Evolutionary conservation across 2,888 invertebrate species (phyloP).

Genomic region (Anticlea derivata): DNA sequence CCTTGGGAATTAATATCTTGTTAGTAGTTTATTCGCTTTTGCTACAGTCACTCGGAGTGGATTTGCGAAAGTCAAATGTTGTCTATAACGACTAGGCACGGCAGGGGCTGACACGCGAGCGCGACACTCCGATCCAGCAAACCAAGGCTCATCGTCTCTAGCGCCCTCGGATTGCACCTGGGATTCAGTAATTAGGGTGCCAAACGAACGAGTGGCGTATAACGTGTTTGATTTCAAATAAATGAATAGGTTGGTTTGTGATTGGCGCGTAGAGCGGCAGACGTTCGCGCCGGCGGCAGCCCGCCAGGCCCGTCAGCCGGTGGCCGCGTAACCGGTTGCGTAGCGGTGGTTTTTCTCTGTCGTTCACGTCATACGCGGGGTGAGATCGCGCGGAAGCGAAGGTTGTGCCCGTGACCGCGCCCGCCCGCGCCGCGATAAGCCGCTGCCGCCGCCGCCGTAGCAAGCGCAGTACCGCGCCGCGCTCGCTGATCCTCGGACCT

Average conservation of each 20-base stretch:
- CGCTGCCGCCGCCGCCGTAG: slow-evolving; percentile 50
- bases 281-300: slow-evolving; percentile 41
- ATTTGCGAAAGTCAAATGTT: slow-evolving; percentile 71
- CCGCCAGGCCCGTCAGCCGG: slow-evolving; percentile 20
- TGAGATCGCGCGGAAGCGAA: slow-evolving; percentile 74
- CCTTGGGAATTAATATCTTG: slow-evolving; percentile 60
- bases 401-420: slow-evolving; percentile 82
- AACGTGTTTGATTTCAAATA: slow-evolving; percentile 28
- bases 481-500: slow-evolving; percentile 73
- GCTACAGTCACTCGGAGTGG: slow-evolving; percentile 56
- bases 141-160: slow-evolving; percentile 5
- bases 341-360: slow-evolving; percentile 19
- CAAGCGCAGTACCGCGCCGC: slow-evolving; percentile 72
- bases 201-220: slow-evolving; percentile 26
- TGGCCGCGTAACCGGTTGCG: slow-evolving; percentile 25
- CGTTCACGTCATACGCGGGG: slow-evolving; percentile 50
- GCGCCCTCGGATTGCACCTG: slow-evolving; percentile 32
- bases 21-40: slow-evolving; percentile 61
- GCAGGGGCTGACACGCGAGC: slow-evolving; percentile 68
- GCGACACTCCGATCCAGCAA: slow-evolving; percentile 46
- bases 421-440: slow-evolving; percentile 61
- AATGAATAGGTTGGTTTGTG: slow-evolving; percentile 36
- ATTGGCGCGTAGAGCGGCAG: slow-evolving; percentile 42
- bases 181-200: slow-evolving; percentile 27
- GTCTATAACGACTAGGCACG: slow-evolving; percentile 71